Evolutionary conservation across 1,140 invertebrate genomes (phyloP), one percentile per base, ranked within the genome.

Genomic region (Chlorops oryzae): DNA sequence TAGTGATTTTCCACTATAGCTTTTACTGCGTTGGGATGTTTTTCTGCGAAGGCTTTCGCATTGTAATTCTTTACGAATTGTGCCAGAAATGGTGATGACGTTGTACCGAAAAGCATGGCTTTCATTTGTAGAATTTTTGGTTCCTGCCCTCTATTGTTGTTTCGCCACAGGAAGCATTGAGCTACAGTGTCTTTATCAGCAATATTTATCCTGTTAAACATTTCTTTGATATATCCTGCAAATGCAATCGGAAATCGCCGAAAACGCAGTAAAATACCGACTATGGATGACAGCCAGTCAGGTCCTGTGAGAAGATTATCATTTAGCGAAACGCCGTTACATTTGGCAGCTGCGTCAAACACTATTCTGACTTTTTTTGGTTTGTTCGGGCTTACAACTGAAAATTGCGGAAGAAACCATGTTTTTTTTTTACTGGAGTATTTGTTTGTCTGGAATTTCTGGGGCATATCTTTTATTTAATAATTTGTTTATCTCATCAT

Each of bases 331-430:
- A 37, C 13, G 2, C 57, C 60, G 1, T 44, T 5, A 2, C 27
- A 48, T 25, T 53, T 57, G 13, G 47, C 47, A 0, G 59, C 59
- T 6, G 63, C 61, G 39, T 68, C 63, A 37, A 62, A 65, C 5
- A 64, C 63, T 5, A 68, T 23, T 2, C 65, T 35, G 1, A 68
- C 9, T 40, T 68, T 67, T 4, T 28, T 52, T 1, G 59, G 59
- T 27, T 62, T 62, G 24, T 60, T 58, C 2, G 40, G 21, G 39
- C 59, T 56, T 7, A 18, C 44, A 0, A 62, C 60, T 1, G 50
- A 58, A 28, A 65, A 69, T 28, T 65, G 62, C 17, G 63, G 61
- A 27, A 68, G 50, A 40, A 63, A 63, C 61, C 63, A 68, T 2
- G 46, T n/a, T 43, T 22, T 45, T 20, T 23, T 22, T 12, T n/a